Evolutionary conservation across 2,797 vertebrate genomes (phyloP), one percentile per base, ranked within the genome.

Genomic region (Acrocephalus scirpaceus): DNA sequence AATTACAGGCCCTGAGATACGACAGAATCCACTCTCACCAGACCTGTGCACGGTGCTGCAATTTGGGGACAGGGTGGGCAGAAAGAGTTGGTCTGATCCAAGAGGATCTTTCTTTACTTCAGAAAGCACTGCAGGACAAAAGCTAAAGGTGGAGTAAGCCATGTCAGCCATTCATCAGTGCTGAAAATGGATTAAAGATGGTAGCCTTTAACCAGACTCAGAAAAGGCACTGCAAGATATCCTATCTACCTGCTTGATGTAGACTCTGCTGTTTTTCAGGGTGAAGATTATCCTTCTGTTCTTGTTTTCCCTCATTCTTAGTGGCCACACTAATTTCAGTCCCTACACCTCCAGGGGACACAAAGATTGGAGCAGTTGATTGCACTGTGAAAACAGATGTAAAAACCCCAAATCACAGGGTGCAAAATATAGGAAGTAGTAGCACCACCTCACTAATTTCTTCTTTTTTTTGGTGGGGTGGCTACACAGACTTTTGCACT

Each of bases 311-410:
- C n/a, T 95, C 85, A 45, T 87, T 93, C 58, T 93, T 95, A n/a
- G 10, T 62, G 38, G 86, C 91, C 88, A 97, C 30, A 40, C 66
- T 77, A 34, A 71, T 94, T 96, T 97, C 97, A 36, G 83, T 87
- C 84, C 94, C 94, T 67, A 93, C 62, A 76, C 83, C 83, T 89
- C 78, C 95, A 81, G 88, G 56, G 20, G 92, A 75, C 62, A 86
- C 56, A 91, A 95, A 80, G 18, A 58, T 14, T 95, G 96, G 73
- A 91, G 88, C 15, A 89, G 47, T 22, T 32, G 86, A 62, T 22
- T 94, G 89, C 60, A 86, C 97, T 95, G 77, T 23, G n/a, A 76
- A 70, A 93, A 62, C 14, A 88, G n/a, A 45, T 36, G 1, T 14
- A 40, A 44, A 74, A 51, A 17, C 2, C 2, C 22, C 5, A 61